Evolutionary conservation across 2,888 invertebrate genomes (phyloP).

Genomic region (Buathra laborator): DNA sequence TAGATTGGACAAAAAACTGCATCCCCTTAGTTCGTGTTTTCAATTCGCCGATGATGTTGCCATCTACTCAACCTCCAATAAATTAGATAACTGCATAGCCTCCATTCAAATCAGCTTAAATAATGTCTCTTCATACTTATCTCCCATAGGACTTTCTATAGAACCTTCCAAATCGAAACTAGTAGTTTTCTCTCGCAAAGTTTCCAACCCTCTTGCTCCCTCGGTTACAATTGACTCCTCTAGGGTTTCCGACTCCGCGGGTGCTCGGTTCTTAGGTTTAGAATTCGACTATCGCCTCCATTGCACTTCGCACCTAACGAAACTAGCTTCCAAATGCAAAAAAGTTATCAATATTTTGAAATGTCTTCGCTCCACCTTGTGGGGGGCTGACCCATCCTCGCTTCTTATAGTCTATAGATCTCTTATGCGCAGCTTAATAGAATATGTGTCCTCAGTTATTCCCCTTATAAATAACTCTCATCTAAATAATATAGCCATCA

Average conservation of each 20-base stretch:
- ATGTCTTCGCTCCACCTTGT: constrained; percentile 7
- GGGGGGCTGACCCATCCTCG: constrained; percentile 24
- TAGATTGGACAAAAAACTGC: background rate
- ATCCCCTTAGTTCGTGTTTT: background rate
- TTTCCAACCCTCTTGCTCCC: too few relatives aligned
- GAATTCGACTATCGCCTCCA: too few relatives aligned
- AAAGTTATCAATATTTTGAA: constrained; percentile 2
- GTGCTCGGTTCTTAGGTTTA: too few relatives aligned
- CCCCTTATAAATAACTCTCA: background rate
- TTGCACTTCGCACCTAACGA: too few relatives aligned
- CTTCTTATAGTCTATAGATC: constrained; percentile 32
- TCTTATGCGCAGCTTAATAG: constrained; percentile 31
- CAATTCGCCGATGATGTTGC: background rate
- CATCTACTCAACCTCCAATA: background rate
- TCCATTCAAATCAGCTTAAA: background rate
- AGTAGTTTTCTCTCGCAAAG: constrained; percentile 14
- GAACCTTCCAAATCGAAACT: constrained; percentile 43
- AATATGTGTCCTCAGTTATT: constrained; percentile 46
- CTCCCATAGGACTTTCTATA: background rate
- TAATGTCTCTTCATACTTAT: too few relatives aligned
- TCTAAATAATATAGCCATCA: background rate
- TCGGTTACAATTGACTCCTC: too few relatives aligned
- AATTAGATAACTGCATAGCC: background rate
- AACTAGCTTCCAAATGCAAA: too few relatives aligned
- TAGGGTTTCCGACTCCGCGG: too few relatives aligned